These are phyloP conservation scores for Diabrotica virgifera DNA, from an alignment of 1,140 invertebrate species.

Conservation along the genomic window DNA sequence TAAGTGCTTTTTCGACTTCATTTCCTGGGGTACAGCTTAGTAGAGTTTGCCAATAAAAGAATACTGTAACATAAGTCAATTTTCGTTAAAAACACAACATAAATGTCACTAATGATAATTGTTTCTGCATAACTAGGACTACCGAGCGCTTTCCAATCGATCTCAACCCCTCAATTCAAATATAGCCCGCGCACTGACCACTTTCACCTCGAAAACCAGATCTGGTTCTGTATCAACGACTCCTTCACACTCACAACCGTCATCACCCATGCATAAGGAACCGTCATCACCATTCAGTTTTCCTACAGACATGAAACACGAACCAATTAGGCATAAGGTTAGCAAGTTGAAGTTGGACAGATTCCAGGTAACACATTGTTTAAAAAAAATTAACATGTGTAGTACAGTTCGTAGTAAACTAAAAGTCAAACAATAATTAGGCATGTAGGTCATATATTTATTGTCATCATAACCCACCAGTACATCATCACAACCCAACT, in stretches of 20 bases:
- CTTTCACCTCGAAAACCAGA: slow-evolving; percentile 48
- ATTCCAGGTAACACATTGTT: slow-evolving; percentile 15
- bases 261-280: slow-evolving; percentile 66
- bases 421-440: no score
- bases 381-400: no score
- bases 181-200: slow-evolving; percentile 61
- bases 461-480: no score
- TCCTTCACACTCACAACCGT: slow-evolving; percentile 57
- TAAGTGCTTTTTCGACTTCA: no score
- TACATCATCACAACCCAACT: no score
- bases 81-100: no score
- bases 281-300: slow-evolving; percentile 52
- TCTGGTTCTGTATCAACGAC: slow-evolving; percentile 42
- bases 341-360: slow-evolving; percentile 47
- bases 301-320: slow-evolving; percentile 28
- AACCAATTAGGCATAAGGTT: slow-evolving; percentile 44
- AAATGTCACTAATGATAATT: no score
- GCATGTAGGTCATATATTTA: no score
- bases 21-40: no score
- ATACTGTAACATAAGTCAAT: no score
- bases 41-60: no score
- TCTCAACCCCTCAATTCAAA: slow-evolving; percentile 55
- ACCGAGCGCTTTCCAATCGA: slow-evolving; percentile 19
- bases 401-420: no score
- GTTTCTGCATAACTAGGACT: slow-evolving; percentile 16